Evolutionary conservation across 2,888 invertebrate genomes (phyloP), one percentile per base, ranked within the genome.

Genomic region (Brachypalpus laphriformis): DNA sequence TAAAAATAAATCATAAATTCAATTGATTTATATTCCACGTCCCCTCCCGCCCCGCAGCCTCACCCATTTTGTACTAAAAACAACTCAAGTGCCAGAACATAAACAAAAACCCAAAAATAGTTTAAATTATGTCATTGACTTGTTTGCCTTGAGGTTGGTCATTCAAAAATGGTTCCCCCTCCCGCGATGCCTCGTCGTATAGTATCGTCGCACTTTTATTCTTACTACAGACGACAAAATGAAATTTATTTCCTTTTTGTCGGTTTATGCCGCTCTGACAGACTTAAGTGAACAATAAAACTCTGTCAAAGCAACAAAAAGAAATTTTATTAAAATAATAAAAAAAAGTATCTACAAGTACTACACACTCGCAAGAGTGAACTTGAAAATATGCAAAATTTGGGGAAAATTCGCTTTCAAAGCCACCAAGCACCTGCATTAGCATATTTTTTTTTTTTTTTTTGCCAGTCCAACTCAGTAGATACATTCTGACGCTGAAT

Each of bases 81-180:
- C 49, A 20, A 9, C 20, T 47, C 20, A 20, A 6, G 1, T 6
- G 6, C 8, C 1, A 14, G 54, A 54, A 54, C 54, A 31, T 54
- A 54, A 54, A 54, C 54, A 54, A 54, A 49, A 49, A 28, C 2
- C 54, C 54, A 54, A 54, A 54, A 54, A 54, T 54, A 54, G 54
- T 28, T 51, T n/a, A 54, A 54, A 54, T 54, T 54, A 54, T 71
- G 71, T 49, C 71, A 71, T 40, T 71, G 71, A 59, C 71, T 57
- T n/a, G 71, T 34, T 71, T 47, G 47, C 71, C 59, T 72, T 72
- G 71, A 72, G 71, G 59, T 51, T 72, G 59, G 71, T 72, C 71
- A 59, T 59, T 59, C 49, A 47, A 59, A 59, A 51, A 51, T 6
- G 6, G 22, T n/a, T 37, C 11, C 20, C 31, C 11, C 1, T 6